These are phyloP conservation scores for Notospermus geniculatus DNA, from an alignment of 1,140 invertebrate genomes.

Conservation along the genomic window DNA sequence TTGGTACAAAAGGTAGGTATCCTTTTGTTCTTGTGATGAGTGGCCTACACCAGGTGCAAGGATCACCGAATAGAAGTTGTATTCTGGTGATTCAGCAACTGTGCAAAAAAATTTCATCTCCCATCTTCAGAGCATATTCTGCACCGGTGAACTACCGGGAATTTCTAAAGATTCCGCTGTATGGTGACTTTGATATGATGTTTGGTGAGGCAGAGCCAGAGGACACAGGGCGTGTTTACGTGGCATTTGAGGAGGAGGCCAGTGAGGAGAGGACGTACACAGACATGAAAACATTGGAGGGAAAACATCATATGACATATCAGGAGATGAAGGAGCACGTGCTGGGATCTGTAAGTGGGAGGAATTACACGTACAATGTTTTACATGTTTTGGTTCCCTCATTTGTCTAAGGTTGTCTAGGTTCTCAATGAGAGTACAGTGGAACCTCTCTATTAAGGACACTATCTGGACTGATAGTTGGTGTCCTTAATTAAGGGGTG, in stretches of 20 bases:
- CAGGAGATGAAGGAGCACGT: conserved; percentile 50
- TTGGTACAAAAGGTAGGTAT: no score
- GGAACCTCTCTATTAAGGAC: no score
- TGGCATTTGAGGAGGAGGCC: conserved; percentile 42
- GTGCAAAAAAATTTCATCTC: no score
- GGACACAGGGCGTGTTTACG: conserved; percentile 39
- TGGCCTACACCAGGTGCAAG: no score
- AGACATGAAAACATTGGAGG: conserved; percentile 50
- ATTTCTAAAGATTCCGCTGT: conserved; percentile 37
- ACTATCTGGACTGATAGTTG: no score
- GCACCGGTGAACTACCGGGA: conserved; percentile 48
- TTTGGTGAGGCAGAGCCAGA: conserved; percentile 40
- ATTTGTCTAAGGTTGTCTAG: background rate
- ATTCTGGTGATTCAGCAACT: no score
- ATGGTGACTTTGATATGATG: conserved; percentile 40
- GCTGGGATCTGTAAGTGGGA: conserved; percentile 38
- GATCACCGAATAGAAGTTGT: no score
- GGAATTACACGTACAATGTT: background rate
- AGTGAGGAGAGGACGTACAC: conserved; percentile 51
- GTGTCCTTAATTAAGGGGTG: no score
- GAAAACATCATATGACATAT: conserved; percentile 47
- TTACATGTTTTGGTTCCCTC: background rate
- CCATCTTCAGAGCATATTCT: conserved; percentile 31
- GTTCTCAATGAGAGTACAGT: no score
- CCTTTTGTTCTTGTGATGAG: no score